Conservation (phyloP, 2,888 invertebrate species). For the Callyntrura guangdongensis region DNA sequence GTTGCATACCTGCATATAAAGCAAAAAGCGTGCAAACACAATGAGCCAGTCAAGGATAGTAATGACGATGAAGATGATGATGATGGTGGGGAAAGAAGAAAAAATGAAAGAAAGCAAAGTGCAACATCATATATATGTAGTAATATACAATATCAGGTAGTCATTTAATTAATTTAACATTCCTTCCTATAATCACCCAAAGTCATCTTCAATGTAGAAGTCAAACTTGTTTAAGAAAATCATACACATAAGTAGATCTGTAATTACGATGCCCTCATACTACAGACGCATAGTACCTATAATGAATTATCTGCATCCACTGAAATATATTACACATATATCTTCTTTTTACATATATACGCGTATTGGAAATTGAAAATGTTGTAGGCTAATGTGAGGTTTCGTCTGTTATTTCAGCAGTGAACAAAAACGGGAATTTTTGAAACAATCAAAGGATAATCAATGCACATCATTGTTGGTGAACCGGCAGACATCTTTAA, state of each 20-base stretch:
- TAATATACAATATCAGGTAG: conserved; percentile 24
- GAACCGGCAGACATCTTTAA: conserved; percentile 47
- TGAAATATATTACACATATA: not conserved
- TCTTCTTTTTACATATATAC: not conserved
- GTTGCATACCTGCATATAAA: not conserved
- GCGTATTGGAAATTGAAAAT: conserved; percentile 34
- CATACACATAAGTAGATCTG: conserved; percentile 32
- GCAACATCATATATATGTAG: not conserved
- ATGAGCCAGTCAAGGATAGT: not conserved
- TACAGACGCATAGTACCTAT: not conserved
- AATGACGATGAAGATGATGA: not conserved
- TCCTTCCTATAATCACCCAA: conserved; percentile 41
- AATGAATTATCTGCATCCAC: not conserved
- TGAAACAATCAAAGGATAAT: conserved; percentile 60
- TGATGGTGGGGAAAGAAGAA: not conserved
- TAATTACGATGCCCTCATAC: not conserved
- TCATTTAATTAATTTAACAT: conserved; percentile 61
- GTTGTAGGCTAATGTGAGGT: conserved; percentile 22
- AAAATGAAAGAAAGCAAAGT: not conserved
- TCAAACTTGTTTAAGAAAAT: conserved; percentile 61
- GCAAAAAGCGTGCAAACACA: not conserved
- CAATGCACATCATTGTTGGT: conserved; percentile 45
- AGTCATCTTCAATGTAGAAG: conserved; percentile 58
- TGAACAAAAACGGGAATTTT: conserved; percentile 36
- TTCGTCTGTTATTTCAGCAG: not conserved